These are phyloP conservation scores for Hetaerina americana DNA, from an alignment of 1,140 invertebrate genomes.

Conservation along the genomic window DNA sequence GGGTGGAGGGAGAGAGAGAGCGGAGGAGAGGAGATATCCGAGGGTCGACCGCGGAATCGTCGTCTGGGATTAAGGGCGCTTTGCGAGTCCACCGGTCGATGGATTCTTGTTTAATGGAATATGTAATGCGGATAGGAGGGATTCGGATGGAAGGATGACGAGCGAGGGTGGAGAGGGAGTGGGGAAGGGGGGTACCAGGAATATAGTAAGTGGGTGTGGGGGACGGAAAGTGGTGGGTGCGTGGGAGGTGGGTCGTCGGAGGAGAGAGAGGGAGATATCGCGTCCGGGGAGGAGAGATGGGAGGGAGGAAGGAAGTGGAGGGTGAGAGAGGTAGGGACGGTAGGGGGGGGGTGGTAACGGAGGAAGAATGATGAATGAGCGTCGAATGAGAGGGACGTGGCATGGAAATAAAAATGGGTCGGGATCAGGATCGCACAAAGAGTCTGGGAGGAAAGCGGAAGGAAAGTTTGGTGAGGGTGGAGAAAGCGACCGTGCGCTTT, in stretches of 20 bases:
- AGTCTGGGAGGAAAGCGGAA: no score
- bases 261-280: neutral
- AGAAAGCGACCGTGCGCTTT: no score
- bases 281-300: neutral
- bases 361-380: no score
- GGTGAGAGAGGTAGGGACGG: neutral
- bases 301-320: neutral
- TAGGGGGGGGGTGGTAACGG: no score
- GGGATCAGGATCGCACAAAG: no score
- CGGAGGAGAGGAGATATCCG: neutral
- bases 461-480: no score
- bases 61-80: slow-evolving; percentile 27
- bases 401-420: neutral
- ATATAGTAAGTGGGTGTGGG: neutral
- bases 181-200: neutral
- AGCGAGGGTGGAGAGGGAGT: neutral
- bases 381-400: neutral
- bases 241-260: neutral
- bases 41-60: neutral
- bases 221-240: neutral
- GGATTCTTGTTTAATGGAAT: slow-evolving; percentile 43
- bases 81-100: slow-evolving; percentile 31
- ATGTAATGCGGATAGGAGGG: slow-evolving; percentile 26
- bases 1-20: slow-evolving; percentile 5
- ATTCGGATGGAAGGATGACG: neutral